A percentile compares a stretch with the other conserved stretches of the same genome.
These are phyloP conservation scores for Chaenogobius annularis DNA, from an alignment of 2,113 vertebrate genomes.

Conservation along the genomic window DNA sequence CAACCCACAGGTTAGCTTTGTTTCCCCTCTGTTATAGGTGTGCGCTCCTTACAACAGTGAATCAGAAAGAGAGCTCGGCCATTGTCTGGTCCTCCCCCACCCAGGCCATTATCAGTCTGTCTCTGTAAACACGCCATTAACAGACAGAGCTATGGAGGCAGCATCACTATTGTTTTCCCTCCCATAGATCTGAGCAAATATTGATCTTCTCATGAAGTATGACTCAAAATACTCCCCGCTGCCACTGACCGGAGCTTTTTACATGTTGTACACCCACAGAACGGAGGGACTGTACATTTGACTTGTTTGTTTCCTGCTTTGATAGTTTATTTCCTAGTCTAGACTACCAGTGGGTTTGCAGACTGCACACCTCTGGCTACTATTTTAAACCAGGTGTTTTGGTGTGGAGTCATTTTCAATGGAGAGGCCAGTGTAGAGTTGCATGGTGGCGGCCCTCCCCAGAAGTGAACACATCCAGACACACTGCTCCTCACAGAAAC, in stretches of 20 bases:
- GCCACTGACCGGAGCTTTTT: conserved; percentile 64
- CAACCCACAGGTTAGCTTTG: conserved; percentile 22
- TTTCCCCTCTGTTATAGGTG: conserved; percentile 20
- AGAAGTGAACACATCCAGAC: conserved; percentile 19
- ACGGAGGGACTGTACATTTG: conserved; percentile 35
- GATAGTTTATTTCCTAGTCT: conserved; percentile 54
- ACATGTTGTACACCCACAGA: conserved; percentile 55
- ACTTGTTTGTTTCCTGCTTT: conserved; percentile 49
- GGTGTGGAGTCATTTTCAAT: conserved; percentile 31
- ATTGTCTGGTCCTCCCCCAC: conserved; percentile 51
- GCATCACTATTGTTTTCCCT: conserved; percentile 74
- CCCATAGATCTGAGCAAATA: conserved; percentile 76
- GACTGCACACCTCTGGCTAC: conserved; percentile 36
- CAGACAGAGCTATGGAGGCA: conserved; percentile 66
- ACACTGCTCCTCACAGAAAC: conserved; percentile 29
- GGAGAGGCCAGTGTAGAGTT: conserved; percentile 20
- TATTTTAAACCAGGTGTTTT: conserved; percentile 56
- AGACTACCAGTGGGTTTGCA: conserved; percentile 33
- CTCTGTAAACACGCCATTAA: conserved; percentile 77
- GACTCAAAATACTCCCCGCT: conserved; percentile 65
- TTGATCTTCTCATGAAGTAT: conserved; percentile 74
- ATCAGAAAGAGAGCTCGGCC: conserved; percentile 56
- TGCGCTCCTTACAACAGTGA: conserved; percentile 45
- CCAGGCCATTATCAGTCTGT: conserved; percentile 72
- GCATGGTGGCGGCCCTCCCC: conserved; percentile 17